Evolutionary conservation across 2,888 invertebrate species (phyloP), one percentile per base, ranked within the genome.

Genomic region (Leucozona laternaria): DNA sequence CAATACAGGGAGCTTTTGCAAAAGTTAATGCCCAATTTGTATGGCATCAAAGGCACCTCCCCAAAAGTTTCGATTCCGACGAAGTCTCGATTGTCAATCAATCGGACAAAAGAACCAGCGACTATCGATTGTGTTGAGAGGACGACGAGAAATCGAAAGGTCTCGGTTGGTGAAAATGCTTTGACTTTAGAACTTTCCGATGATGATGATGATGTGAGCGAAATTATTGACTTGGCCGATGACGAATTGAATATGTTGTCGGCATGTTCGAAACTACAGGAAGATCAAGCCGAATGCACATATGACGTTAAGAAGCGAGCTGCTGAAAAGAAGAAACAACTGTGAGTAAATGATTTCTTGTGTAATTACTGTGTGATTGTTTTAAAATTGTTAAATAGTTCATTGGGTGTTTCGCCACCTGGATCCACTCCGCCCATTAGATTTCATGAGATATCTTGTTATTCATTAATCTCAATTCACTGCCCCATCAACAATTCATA

Each of bases 281-380:
- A 85, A 28, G 73, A 82, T 8, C 55, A 79, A 4, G 60, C 37
- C 13, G 87, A 83, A 57, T 87, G 87, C 50, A 37, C 37, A n/a
- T 87, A 87, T 34, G 87, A 87, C 15, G 31, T 87, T 40, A 87
- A 87, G 55, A 83, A 79, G 76, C 58, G 76, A 10, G 82, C 79
- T n/a, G 86, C 81, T 6, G 77, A 85, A 13, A 85, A 73, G 90
- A 92, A 13, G 92, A 92, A 81, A 0, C 81, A 88, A 68, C 57
- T 89, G 88, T 89, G 88, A 92, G 93, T 45, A 91, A 31, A 8
- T 5, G 2, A 17, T 34, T 25, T 53, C 4, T 28, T 4, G 3
- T 31, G 31, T 28, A 6, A 5, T 5, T 28, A 28, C 1, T 28
- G 6, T 7, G n/a, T n/a, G n/a, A n/a, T 28, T 28, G 28, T 28